Conservation (phyloP, 2,113 vertebrate species). For the Bufo bufo region DNA sequence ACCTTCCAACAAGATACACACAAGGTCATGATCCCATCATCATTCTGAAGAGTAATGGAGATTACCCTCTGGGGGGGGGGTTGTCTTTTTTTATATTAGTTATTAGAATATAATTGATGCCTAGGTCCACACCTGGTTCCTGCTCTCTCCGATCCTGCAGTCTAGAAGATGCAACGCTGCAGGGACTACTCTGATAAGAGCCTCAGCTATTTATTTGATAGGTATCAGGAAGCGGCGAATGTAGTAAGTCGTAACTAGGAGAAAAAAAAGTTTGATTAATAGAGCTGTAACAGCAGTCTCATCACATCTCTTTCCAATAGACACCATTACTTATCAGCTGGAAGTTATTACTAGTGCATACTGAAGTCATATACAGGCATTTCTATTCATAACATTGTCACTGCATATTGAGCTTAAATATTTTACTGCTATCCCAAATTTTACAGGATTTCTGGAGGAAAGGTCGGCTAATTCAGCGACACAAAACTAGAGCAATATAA, state of each 20-base stretch:
- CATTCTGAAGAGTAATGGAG: not conserved
- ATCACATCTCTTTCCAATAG: conserved; percentile 63
- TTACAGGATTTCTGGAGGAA: conserved; percentile 46
- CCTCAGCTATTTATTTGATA: conserved; percentile 65
- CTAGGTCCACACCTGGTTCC: conserved; percentile 12
- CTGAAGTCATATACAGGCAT: conserved; percentile 63
- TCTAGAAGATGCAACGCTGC: conserved; percentile 58
- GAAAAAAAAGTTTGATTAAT: conserved; percentile 64
- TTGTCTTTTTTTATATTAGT: conserved; percentile 19
- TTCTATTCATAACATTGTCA: conserved; percentile 62
- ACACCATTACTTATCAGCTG: conserved; percentile 64
- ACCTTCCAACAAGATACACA: not conserved
- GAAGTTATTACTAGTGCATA: conserved; percentile 59
- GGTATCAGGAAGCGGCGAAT: conserved; percentile 62
- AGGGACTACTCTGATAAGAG: conserved; percentile 61
- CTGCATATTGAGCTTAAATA: conserved; percentile 62
- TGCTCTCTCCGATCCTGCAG: conserved; percentile 57
- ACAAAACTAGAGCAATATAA: conserved; percentile 48
- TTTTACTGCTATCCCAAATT: conserved; percentile 58
- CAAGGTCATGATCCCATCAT: not conserved
- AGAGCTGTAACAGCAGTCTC: conserved; percentile 60
- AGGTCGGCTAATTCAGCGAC: conserved; percentile 34
- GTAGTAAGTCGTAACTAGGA: conserved; percentile 46
- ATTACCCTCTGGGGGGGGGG: not conserved
- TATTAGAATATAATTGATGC: conserved; percentile 24